Percentiles rank a stretch among this genome's conserved stretches.
These are phyloP conservation scores for Dreissena polymorpha DNA, from an alignment of 1,140 invertebrate species.

Conservation along the genomic window DNA sequence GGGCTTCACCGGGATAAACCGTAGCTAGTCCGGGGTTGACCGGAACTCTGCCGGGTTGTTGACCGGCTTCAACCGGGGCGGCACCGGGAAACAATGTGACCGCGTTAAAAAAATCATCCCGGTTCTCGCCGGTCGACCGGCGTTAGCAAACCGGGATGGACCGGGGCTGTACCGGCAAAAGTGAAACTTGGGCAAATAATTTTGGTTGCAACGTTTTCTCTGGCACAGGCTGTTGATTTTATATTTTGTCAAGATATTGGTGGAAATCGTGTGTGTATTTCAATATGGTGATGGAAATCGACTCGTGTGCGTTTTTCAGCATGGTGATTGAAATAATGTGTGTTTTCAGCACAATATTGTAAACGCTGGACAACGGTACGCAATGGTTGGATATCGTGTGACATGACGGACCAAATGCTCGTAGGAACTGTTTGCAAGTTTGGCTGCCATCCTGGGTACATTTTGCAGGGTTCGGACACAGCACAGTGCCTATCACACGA, in stretches of 20 bases:
- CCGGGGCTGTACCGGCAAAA: too few species aligned
- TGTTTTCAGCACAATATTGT: constrained; percentile 13
- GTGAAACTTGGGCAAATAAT: too few species aligned
- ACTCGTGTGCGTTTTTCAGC: neutral
- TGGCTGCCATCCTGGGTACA: constrained; percentile 25
- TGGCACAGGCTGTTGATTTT: neutral
- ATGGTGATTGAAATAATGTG: neutral
- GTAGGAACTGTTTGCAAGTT: constrained; percentile 27
- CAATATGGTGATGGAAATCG: neutral
- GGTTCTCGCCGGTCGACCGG: too few species aligned
- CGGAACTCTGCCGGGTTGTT: too few species aligned
- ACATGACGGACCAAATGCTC: constrained; percentile 4
- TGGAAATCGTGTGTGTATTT: neutral
- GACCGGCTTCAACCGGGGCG: too few species aligned
- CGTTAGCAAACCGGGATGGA: too few species aligned
- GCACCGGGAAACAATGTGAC: too few species aligned
- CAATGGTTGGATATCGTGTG: constrained; percentile 22
- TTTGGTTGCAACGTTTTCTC: neutral
- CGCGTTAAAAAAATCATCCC: too few species aligned
- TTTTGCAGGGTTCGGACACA: neutral
- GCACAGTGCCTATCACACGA: neutral
- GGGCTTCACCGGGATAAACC: too few species aligned
- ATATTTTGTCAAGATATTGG: neutral
- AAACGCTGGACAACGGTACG: neutral
- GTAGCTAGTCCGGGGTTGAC: too few species aligned